Base-by-base conservation (phyloP, 2,797 vertebrate genomes). In the Cirrhinus mrigala region DNA sequence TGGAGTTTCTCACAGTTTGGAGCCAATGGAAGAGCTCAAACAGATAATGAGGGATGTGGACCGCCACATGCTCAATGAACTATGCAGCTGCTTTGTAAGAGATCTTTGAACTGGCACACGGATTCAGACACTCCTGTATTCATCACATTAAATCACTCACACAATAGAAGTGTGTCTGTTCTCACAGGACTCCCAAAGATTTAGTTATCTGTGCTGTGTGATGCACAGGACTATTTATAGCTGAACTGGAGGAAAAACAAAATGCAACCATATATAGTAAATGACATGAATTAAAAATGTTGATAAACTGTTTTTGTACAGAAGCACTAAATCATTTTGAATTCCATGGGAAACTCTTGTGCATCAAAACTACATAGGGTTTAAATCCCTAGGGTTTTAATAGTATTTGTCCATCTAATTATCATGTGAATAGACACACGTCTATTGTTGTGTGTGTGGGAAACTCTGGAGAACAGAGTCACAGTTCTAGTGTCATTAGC, bases 1-100 rank as follows among this genome's bases (percentile, higher is more conserved):
- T 90, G 70, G 89, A 93, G 90, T 93, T 96, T 97, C 96, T 95
- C 96, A 97, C 96, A 95, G 94, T 96, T 90, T 1, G 82, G 82
- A 93, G 93, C 95, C 96, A 96, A 96, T 96, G 93, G 89, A 64
- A 18, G 79, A 70, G 58, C 82, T 77, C 27, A 48, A 80, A 83
- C 54, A 56, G 54, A 56, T 20, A 56, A 56, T 56, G 20, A 56
- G 54, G 54, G 54, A 56, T 22, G 54, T 56, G 54, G 18, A 7
- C 40, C 40, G 40, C 40, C 40, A 81, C 81, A 60, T 7, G 24
- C 81, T 89, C 86, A 84, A 85, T 82, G 80, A 85, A 68, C 27
- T 44, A 10, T 16, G 81, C 22, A 81, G 81, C 85, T 73, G 70
- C 70, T 27, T 16, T 48, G 44, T 16, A 48, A 48, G 44, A 73